These are phyloP conservation scores for Cerceris rybyensis DNA, from an alignment of 2,888 invertebrate genomes.

Conservation along the genomic window DNA sequence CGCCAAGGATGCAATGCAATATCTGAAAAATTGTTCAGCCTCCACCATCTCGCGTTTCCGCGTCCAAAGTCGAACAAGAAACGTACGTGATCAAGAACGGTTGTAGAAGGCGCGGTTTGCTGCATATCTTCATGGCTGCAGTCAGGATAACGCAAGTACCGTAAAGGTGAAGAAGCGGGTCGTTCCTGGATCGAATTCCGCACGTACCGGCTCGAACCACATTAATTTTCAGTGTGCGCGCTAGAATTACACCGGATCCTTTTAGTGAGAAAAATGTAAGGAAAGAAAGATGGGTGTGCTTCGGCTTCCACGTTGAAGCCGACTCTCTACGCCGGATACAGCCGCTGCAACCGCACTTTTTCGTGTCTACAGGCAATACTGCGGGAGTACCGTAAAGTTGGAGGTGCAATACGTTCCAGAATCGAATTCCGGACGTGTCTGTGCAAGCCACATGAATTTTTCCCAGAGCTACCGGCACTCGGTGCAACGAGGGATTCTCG, in stretches of 20 bases:
- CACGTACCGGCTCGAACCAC: constrained; percentile 39
- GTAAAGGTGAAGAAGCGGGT: constrained; percentile 64
- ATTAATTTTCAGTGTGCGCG: constrained; percentile 56
- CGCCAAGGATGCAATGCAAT: too few species aligned
- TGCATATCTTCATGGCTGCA: constrained; percentile 47
- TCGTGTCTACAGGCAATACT: constrained; percentile 45
- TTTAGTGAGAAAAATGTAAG: constrained; percentile 34
- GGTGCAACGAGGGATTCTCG: constrained; percentile 1
- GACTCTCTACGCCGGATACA: constrained; percentile 17
- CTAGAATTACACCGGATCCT: constrained; percentile 51
- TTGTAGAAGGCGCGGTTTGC: constrained; percentile 49
- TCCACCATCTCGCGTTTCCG: too few species aligned
- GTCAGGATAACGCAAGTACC: constrained; percentile 53
- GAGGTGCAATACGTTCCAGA: constrained; percentile 43
- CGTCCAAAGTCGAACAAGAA: not conserved
- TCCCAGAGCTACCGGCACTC: constrained; percentile 3
- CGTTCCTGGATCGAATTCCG: constrained; percentile 56
- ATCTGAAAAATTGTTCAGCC: too few species aligned
- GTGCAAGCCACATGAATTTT: constrained; percentile 50
- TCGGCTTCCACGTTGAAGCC: not conserved
- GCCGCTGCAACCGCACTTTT: constrained; percentile 46
- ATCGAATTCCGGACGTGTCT: constrained; percentile 57
- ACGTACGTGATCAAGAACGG: constrained; percentile 17
- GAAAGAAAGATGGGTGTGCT: constrained; percentile 22
- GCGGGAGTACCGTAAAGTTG: constrained; percentile 51